These are phyloP conservation scores for Nymphalis polychloros DNA, from an alignment of 2,888 invertebrate species.

Conservation along the genomic window DNA sequence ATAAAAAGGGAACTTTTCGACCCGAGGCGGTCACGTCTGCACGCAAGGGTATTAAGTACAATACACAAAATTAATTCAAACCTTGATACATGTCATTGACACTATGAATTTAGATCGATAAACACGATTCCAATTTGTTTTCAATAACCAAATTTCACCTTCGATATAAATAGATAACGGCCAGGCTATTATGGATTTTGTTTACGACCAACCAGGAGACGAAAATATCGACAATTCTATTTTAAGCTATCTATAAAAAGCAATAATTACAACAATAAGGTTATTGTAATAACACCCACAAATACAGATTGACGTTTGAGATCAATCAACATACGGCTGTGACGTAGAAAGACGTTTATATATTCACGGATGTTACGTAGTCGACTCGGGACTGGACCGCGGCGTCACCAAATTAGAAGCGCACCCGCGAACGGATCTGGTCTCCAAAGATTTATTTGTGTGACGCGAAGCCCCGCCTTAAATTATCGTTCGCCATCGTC, in stretches of 20 bases:
- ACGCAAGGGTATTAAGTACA: constrained; percentile 38
- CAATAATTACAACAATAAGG: constrained; percentile 29
- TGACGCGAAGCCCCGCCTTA: constrained; percentile 73
- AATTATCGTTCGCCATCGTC: constrained; percentile 47
- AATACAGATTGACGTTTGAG: constrained; percentile 33
- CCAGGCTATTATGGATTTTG: not conserved
- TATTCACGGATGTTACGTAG: constrained; percentile 40
- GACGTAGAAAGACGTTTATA: constrained; percentile 31
- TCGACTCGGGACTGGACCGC: constrained; percentile 35
- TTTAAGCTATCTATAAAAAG: constrained; percentile 27
- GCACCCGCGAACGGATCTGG: constrained; percentile 52
- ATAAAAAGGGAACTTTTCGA: constrained; percentile 46
- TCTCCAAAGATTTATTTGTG: constrained; percentile 53
- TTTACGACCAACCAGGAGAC: constrained; percentile 8
- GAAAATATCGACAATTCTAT: constrained; percentile 24
- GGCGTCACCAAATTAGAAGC: constrained; percentile 79
- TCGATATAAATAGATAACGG: not conserved
- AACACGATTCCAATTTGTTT: not conserved
- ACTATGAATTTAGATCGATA: not conserved
- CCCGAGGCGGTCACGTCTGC: constrained; percentile 51
- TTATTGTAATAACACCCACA: constrained; percentile 31
- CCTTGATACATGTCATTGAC: constrained; percentile 2
- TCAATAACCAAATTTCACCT: not conserved
- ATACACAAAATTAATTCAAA: constrained; percentile 20
- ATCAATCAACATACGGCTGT: constrained; percentile 24